Base-by-base conservation (phyloP, 2,113 vertebrate species). In the Lynx canadensis region DNA sequence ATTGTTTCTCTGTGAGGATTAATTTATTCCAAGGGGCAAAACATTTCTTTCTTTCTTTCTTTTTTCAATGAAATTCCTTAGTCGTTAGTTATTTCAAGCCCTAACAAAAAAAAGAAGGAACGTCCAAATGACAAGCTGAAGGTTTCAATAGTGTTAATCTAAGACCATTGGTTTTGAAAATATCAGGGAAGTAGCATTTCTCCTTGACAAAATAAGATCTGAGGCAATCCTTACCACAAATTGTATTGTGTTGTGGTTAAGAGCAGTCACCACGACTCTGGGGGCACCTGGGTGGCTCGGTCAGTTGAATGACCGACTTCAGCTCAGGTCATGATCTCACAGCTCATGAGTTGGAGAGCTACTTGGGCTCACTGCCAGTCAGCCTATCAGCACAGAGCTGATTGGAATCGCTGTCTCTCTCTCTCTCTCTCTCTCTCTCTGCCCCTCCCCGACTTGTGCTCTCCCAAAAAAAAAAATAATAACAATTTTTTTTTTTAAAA, bases 61-160 rank as follows among this genome's bases (percentile, higher is more conserved):
- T 74, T 86, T 95, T 73, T 84, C 88, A 97, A 63, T 82, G 74
- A 95, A 94, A 91, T 41, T 66, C 48, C 80, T 97, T 97, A 95
- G 52, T 91, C 52, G 82, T 25, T 93, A 92, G 71, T 79, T 91
- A 69, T 96, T 96, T 95, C 69, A 93, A 76, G 36, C 7, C 45
- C 36, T 89, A 92, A 60, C 31, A 31, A 76, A 91, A 88, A 88
- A 92, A 66, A 55, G 2, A 90, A 85, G 48, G 18, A 90, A 81
- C 89, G 29, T 60, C 95, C 74, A 66, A 94, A 81, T 68, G 82
- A 89, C n/a, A 4, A 96, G 33, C 55, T 85, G 57, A 94, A 85
- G 50, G 27, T 69, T 80, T 84, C 41, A 73, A 36, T 21, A 88
- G 41, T 57, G 60, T 83, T 94, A 65, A 84, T 82, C 63, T 65